These are phyloP conservation scores for Crypturellus tataupa DNA, from an alignment of 2,797 vertebrate genomes.

Conservation along the genomic window DNA sequence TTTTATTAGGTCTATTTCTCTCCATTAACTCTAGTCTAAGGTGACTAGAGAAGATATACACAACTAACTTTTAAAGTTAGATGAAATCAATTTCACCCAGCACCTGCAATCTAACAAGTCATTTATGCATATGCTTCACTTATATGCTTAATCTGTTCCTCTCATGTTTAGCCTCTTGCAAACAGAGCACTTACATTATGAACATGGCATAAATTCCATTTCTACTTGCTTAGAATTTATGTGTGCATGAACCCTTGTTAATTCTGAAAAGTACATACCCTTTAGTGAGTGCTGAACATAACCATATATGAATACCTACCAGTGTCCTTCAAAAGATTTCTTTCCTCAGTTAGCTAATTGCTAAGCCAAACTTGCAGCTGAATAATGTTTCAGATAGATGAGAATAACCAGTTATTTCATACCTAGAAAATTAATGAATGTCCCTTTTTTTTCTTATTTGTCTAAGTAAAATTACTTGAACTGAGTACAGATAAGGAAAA, in stretches of 20 bases:
- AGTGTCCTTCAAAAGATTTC: slow-evolving; percentile 31
- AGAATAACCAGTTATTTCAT: background rate
- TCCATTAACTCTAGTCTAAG: background rate
- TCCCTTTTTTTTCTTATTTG: background rate
- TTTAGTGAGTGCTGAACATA: background rate
- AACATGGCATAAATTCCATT: background rate
- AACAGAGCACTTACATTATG: background rate
- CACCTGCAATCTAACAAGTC: background rate
- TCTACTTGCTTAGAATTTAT: slow-evolving; percentile 1
- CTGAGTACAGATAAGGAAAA: background rate
- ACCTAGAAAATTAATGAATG: background rate
- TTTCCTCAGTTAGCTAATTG: slow-evolving; percentile 26
- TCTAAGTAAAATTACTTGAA: background rate
- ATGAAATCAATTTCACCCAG: background rate
- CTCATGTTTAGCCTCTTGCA: background rate
- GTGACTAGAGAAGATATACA: background rate
- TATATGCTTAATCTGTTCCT: background rate
- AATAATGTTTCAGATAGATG: background rate
- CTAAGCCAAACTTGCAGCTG: background rate
- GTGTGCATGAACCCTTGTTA: background rate
- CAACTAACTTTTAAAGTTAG: background rate
- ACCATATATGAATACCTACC: background rate
- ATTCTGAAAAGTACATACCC: slow-evolving; percentile 30
- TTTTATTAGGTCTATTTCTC: background rate
- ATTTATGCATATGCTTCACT: background rate